A percentile compares a stretch with the other conserved stretches of the same genome.
Evolutionary conservation across 2,113 vertebrate species (phyloP).

Genomic region (Chitala chitala): DNA sequence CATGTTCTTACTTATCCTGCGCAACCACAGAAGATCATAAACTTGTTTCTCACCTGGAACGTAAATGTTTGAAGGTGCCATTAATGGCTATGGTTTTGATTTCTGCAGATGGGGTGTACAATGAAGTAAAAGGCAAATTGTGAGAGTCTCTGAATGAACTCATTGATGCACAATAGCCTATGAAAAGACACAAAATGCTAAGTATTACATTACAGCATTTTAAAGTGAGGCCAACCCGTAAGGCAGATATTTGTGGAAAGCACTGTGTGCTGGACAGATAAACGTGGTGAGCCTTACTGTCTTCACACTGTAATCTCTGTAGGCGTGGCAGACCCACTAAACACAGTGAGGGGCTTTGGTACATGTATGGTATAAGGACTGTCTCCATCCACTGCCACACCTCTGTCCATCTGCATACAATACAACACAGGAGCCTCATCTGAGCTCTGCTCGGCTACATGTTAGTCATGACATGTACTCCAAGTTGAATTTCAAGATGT

Average conservation of each 20-base stretch:
- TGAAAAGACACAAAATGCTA: neutral
- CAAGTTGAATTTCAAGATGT: too few species aligned
- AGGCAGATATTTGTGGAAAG: neutral
- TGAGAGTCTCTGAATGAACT: neutral
- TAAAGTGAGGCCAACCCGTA: neutral
- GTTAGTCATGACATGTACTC: too few species aligned
- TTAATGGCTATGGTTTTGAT: neutral
- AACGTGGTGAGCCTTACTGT: neutral
- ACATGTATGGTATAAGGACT: conserved; percentile 54
- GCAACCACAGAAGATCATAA: neutral
- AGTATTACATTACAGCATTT: neutral
- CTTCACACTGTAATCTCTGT: conserved; percentile 25
- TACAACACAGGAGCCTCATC: too few species aligned
- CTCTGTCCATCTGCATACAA: conserved; percentile 52
- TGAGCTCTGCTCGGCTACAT: too few species aligned
- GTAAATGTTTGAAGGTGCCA: neutral
- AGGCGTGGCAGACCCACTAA: conserved; percentile 55
- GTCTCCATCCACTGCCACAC: conserved; percentile 56
- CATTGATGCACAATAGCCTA: conserved; percentile 25
- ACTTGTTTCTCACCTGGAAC: conserved; percentile 28
- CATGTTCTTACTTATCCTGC: neutral
- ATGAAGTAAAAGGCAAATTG: neutral
- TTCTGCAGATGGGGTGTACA: conserved; percentile 16
- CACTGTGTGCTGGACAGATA: too few species aligned
- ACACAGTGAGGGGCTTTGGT: conserved; percentile 48